Percentiles rank a stretch among this genome's conserved stretches.
These are phyloP conservation scores for Chesias legatella DNA, from an alignment of 2,888 invertebrate genomes.

Conservation along the genomic window DNA sequence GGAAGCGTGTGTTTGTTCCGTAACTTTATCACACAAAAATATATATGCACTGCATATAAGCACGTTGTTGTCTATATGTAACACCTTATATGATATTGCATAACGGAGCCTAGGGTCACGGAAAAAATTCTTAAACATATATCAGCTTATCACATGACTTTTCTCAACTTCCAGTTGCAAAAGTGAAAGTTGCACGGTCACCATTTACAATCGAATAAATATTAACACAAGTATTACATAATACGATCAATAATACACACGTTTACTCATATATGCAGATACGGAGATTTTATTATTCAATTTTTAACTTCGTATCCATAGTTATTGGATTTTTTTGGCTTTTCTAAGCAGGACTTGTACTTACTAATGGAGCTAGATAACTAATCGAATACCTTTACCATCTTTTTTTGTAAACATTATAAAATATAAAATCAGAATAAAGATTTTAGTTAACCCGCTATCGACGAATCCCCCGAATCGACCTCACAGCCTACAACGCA, in stretches of 20 bases:
- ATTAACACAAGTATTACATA: slow-evolving; percentile 64
- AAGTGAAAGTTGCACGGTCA: slow-evolving; percentile 69
- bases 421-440: too few species aligned
- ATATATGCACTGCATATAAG: background rate
- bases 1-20: too few species aligned
- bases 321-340: too few species aligned
- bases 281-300: background rate
- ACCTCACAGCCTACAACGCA: too few species aligned
- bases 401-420: too few species aligned
- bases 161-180: slow-evolving; percentile 47
- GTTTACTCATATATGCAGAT: slow-evolving; percentile 32
- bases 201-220: slow-evolving; percentile 70
- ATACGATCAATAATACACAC: slow-evolving; percentile 52
- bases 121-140: slow-evolving; percentile 32
- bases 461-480: too few species aligned
- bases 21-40: too few species aligned
- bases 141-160: slow-evolving; percentile 54
- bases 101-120: slow-evolving; percentile 9
- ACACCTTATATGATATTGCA: slow-evolving; percentile 8
- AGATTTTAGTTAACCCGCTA: too few species aligned
- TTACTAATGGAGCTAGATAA: too few species aligned
- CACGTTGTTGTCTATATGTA: background rate
- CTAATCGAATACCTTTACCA: too few species aligned
- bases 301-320: too few species aligned
- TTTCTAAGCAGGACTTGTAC: too few species aligned